Evolutionary conservation across 2,888 invertebrate genomes (phyloP).

Genomic region (Agrochola lychnidis): DNA sequence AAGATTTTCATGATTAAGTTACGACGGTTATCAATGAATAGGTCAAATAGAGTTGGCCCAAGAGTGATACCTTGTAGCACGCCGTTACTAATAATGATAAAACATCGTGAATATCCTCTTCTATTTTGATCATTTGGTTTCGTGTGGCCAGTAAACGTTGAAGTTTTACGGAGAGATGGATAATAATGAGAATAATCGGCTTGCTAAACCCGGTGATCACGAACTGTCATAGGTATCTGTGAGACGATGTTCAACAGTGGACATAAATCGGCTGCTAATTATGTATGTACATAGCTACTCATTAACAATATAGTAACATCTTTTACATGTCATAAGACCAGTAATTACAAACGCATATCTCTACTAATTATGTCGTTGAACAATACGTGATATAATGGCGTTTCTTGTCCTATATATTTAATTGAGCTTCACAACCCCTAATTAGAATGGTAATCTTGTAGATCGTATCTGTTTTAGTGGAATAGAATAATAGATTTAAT

Average conservation of each 20-base stretch:
- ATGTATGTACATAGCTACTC: not conserved
- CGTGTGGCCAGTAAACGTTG: not conserved
- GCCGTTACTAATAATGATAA: not conserved
- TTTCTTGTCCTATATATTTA: conserved; percentile 57
- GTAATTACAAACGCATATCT: conserved; percentile 19
- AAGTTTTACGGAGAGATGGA: not conserved
- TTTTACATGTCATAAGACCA: conserved; percentile 27
- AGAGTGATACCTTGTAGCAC: conserved; percentile 19
- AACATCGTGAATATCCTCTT: accelerated
- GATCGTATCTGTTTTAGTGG: conserved; percentile 50
- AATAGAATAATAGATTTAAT: conserved; percentile 29
- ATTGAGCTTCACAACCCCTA: conserved; percentile 61
- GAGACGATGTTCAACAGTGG: not conserved
- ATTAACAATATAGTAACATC: conserved; percentile 7
- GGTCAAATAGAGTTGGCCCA: not conserved
- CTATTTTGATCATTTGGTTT: not conserved
- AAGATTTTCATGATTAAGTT: conserved; percentile 1
- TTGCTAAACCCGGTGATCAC: not conserved
- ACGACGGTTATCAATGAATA: not conserved
- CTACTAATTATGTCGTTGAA: conserved; percentile 27
- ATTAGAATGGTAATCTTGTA: conserved; percentile 51
- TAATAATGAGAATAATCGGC: not conserved
- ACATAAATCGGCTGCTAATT: not conserved
- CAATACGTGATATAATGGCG: conserved; percentile 42
- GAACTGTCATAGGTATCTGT: not conserved